Percentiles rank a stretch among this genome's conserved stretches.
Conservation (phyloP, 2,888 invertebrate species). For the Bursaphelenchus okinawaensis region DNA sequence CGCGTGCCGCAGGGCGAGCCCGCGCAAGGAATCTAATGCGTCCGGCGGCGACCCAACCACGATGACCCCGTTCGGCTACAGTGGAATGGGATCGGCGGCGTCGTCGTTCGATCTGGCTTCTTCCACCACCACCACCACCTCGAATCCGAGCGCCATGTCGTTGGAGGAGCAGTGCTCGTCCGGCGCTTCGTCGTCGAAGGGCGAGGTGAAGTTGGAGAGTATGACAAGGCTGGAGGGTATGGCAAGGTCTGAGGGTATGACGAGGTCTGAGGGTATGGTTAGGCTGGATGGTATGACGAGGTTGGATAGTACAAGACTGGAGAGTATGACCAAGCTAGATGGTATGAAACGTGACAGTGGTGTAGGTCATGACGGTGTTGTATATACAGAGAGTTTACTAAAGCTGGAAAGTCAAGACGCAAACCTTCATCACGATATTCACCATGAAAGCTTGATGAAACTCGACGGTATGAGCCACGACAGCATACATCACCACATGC, state of each 20-base stretch:
- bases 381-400: no score
- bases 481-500: no score
- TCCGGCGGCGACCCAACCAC: constrained; percentile 1
- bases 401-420: no score
- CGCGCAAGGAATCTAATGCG: constrained; percentile 13
- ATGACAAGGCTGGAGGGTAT: no score
- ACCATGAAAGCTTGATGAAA: no score
- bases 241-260: background rate
- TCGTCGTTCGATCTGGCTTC: background rate
- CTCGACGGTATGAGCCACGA: no score
- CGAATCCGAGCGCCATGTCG: background rate
- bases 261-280: background rate
- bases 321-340: background rate
- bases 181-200: background rate
- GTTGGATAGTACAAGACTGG: no score
- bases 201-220: no score
- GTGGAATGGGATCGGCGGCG: constrained; percentile 4
- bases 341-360: no score
- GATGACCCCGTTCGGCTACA: background rate
- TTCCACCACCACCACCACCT: background rate
- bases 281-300: no score
- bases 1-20: constrained; percentile 27
- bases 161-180: background rate
- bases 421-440: no score
- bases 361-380: no score